Percentiles rank a stretch among this genome's conserved stretches.
phyloP scores from a whole-genome alignment of 2,113 vertebrate genomes.

The Gymnocephalus cernua region DNA sequence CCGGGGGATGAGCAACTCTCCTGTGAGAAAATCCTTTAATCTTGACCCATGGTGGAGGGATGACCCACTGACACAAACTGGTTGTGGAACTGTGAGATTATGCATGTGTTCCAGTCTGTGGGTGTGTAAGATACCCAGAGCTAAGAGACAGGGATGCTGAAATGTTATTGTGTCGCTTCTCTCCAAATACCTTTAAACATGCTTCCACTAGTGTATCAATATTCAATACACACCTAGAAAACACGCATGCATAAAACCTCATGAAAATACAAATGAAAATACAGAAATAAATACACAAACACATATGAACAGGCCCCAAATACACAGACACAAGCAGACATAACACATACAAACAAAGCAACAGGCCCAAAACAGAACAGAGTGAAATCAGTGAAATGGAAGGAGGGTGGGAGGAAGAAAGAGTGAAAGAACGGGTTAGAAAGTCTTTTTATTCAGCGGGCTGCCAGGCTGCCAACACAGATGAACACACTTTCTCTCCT shows the following conservation, averaged over 20 bases:
- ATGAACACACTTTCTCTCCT: constrained; percentile 44
- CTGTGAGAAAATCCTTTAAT: constrained; percentile 71
- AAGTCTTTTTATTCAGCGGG: constrained; percentile 38
- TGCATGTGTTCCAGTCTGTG: constrained; percentile 19
- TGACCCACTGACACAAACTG: constrained; percentile 60
- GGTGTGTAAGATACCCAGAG: background rate
- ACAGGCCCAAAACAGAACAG: constrained; percentile 15
- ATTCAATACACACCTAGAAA: constrained; percentile 1
- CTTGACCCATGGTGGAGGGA: constrained; percentile 61
- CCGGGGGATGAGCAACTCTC: constrained; percentile 51
- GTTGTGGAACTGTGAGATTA: constrained; percentile 30
- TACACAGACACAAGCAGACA: constrained; percentile 6
- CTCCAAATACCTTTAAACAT: background rate
- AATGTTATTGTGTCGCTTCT: constrained; percentile 6
- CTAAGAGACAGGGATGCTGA: constrained; percentile 8
- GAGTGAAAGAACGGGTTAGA: constrained; percentile 42
- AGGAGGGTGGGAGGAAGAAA: constrained; percentile 47
- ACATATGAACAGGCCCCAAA: background rate
- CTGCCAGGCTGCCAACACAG: constrained; percentile 39
- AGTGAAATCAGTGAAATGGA: constrained; percentile 43
- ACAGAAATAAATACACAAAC: background rate
- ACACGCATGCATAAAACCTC: constrained; percentile 25
- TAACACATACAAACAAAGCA: constrained; percentile 20
- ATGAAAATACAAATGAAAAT: constrained; percentile 16
- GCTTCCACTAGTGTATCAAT: constrained; percentile 2